Base-by-base conservation (phyloP, 1,140 invertebrate genomes). In the Pristionchus pacificus region DNA sequence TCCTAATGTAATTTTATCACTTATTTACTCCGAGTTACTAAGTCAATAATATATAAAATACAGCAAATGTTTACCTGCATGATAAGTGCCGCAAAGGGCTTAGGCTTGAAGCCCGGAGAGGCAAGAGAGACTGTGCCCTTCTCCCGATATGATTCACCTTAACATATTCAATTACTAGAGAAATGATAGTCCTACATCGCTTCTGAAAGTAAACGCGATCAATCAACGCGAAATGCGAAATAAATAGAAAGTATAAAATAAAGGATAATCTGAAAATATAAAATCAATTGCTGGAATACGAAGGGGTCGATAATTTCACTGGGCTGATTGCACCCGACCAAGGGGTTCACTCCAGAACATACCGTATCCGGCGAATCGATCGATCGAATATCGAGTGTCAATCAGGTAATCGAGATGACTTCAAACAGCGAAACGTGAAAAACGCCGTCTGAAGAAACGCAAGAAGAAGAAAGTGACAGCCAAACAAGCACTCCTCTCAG, bases 1-100 rank as follows among this genome's bases (percentile, higher is more conserved):
- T 68, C 71, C 71, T 55, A 57, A 49, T 57, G n/a, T 66, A 24
- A 66, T 14, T 6, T 64, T 31, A 14, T 64, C 2, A 15, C 29
- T 29, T 10, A 64, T 28, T 29, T 28, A 64, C 27, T 10, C 31
- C 24, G 19, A 15, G 10, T 19, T 19, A 29, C 31, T 29, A 19
- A 64, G 30, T 25, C n/a, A 61, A 24, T 6, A 61, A 57, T 14
- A 14, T 14, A 57, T 57, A 60, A 29, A 10, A 60, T 24, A 25
- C 60, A 25, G n/a, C 3, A 10, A 10, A 60, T 3, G 24, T 24
- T 10, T 60, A 60, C 27, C 25, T 29, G 62, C 62, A 64, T 25
- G 2, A 64, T 13, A 6, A 10, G n/a, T 10, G 60, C 28, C n/a
- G n/a, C n/a, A n/a, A n/a, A n/a, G n/a, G n/a, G n/a, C n/a, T n/a